A percentile compares a stretch with the other conserved stretches of the same genome.
These are phyloP conservation scores for Caerostris darwini DNA, from an alignment of 1,140 invertebrate species.

Conservation along the genomic window DNA sequence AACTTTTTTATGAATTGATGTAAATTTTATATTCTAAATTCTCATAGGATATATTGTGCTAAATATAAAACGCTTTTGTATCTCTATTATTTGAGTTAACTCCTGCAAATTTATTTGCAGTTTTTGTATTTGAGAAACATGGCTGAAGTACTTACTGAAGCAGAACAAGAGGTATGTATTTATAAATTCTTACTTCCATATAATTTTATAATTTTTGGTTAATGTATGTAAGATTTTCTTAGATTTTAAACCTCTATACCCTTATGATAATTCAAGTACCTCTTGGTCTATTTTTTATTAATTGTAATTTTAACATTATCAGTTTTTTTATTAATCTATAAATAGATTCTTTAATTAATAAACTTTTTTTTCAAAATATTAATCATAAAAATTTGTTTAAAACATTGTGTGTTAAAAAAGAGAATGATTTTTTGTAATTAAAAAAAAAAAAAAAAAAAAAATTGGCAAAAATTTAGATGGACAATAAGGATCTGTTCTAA, in stretches of 20 bases:
- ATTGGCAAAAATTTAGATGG: no score
- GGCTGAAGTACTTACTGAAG: conserved; percentile 62
- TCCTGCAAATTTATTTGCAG: neutral
- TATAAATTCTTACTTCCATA: neutral
- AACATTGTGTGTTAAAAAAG: neutral
- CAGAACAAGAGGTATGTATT: conserved; percentile 55
- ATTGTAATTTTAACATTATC: neutral
- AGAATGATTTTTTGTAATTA: no score
- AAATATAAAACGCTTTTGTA: no score
- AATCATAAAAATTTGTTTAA: neutral
- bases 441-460: no score
- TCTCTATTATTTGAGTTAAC: no score
- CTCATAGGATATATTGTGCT: no score
- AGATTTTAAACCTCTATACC: neutral
- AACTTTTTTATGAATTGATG: no score
- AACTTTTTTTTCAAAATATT: neutral
- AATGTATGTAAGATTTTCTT: neutral
- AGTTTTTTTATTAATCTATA: neutral
- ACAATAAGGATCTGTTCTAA: no score
- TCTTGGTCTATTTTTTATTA: neutral
- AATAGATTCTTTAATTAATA: neutral
- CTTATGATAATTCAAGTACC: neutral
- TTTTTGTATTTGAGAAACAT: conserved; percentile 15
- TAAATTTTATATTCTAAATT: no score
- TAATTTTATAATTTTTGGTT: neutral